Evolutionary conservation across 2,797 vertebrate genomes (phyloP), one percentile per base, ranked within the genome.

Genomic region (Geotrypetes seraphini): DNA sequence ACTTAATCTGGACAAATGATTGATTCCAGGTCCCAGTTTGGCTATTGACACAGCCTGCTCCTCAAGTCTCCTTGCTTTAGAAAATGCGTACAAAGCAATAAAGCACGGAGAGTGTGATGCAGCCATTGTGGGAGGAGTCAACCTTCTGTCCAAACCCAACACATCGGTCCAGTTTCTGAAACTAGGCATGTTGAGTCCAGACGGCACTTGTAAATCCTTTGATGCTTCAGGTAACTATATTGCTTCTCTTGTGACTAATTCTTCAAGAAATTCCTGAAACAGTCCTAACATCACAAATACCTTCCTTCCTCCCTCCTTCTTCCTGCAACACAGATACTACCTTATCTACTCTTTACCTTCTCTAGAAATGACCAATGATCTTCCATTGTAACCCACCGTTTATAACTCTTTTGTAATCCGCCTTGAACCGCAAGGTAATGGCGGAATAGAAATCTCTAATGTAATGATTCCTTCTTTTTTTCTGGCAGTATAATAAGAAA

Each of bases 111-210:
- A 53, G 3, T 97, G 92, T 51, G 71, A 86, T 0, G 57, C 87
- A 1, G 96, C 96, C 19, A 50, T 99, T 1, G 90, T 96, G 9
- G 92, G 90, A 0, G 96, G 96, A 15, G 86, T 94, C 47, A 97
- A 92, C 45, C 1, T 97, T 28, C 48, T 97, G 27, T 79, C 98
- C 17, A 99, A 97, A 57, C 96, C 95, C 26, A 90, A 86, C 73
- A 97, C 92, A 11, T 97, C 96, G 0, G 80, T 99, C 44, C 96
- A 99, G 69, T 99, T 99, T 67, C 88, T 96, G 93, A 96, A 89
- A 30, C 73, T 99, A 50, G 94, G 94, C 36, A 86, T 99, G 91
- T 86, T 99, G 28, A 96, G 90, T 69, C 79, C 80, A 1, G 82
- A 84, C 4, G 95, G 96, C 14, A 59, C 82, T 57, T 98, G 95